Percentiles rank a stretch among this genome's conserved stretches.
phyloP scores from a whole-genome alignment of 92 coral and sea anemone genomes.

The Actinostola sp. region DNA sequence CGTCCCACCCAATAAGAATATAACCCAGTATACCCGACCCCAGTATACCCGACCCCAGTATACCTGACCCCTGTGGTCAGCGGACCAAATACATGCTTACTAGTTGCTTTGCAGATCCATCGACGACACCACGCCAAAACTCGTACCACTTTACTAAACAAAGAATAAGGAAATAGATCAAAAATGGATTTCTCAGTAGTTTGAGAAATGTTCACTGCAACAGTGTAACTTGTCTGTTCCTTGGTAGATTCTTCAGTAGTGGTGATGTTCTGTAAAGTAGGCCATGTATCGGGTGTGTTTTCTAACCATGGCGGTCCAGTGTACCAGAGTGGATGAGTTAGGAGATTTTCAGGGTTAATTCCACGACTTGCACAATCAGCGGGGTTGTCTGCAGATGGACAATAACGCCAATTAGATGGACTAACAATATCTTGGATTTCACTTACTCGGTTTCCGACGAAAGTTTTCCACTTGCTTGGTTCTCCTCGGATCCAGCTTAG shows the following conservation, averaged over 20 bases:
- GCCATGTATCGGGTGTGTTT: slow-evolving; percentile 43
- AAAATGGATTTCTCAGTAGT: slow-evolving; percentile 17
- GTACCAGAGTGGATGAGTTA: slow-evolving; percentile 41
- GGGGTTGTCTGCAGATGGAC: slow-evolving; percentile 37
- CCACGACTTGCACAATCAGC: slow-evolving; percentile 59
- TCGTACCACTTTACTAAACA: slow-evolving; percentile 28
- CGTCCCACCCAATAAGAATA: no score
- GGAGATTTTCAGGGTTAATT: slow-evolving; percentile 14
- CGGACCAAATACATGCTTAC: slow-evolving; percentile 26
- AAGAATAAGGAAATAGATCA: slow-evolving; percentile 45
- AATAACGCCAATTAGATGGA: slow-evolving; percentile 28
- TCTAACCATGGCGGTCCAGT: slow-evolving; percentile 58
- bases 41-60: no score
- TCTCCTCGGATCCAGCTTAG: slow-evolving; percentile 52
- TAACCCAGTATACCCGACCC: no score
- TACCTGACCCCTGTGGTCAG: no score
- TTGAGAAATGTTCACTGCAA: not conserved
- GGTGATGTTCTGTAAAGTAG: slow-evolving; percentile 19
- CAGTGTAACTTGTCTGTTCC: not conserved
- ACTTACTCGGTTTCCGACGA: slow-evolving; percentile 50
- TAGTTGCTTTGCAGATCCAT: slow-evolving; percentile 33
- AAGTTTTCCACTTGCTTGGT: slow-evolving; percentile 41
- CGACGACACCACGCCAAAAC: slow-evolving; percentile 38
- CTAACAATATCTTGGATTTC: slow-evolving; percentile 48
- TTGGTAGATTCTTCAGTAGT: slow-evolving; percentile 31